phyloP scores from a whole-genome alignment of 2,888 invertebrate genomes.

The Drosophila mulleri region DNA sequence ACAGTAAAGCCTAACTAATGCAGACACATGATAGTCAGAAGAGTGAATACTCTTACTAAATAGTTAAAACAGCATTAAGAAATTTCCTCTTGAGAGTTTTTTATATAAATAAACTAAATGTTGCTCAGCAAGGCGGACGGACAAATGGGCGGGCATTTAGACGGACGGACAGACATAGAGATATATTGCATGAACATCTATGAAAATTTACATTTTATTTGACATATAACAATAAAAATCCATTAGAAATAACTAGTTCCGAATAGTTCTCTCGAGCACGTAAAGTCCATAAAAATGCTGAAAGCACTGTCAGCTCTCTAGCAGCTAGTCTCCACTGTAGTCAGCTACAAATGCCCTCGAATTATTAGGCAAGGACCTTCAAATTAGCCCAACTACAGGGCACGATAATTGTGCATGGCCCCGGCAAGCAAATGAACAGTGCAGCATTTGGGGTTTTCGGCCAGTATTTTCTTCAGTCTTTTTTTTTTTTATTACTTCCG shows the following conservation, averaged over 20 bases:
- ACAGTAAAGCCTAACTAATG: conserved; percentile 2
- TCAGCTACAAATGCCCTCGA: neutral
- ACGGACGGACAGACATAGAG: no score
- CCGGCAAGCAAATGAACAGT: conserved; percentile 51
- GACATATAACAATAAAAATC: neutral
- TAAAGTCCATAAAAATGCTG: neutral
- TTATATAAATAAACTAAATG: no score
- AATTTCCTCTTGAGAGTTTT: neutral
- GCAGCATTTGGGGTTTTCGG: conserved; percentile 2
- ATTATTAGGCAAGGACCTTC: neutral
- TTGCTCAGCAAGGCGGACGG: no score
- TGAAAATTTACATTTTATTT: no score
- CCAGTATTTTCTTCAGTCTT: neutral
- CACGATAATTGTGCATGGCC: conserved; percentile 42
- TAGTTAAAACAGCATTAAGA: neutral
- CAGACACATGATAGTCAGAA: neutral
- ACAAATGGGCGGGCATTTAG: no score
- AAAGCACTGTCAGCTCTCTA: neutral
- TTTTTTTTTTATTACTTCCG: conserved; percentile 70
- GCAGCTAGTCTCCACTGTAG: neutral
- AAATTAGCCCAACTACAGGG: conserved; percentile 9
- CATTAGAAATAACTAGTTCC: neutral
- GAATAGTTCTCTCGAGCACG: neutral
- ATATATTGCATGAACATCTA: no score
- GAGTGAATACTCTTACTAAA: no score